Evolutionary conservation across 2,797 vertebrate species (phyloP).

Genomic region (Strix occidentalis): DNA sequence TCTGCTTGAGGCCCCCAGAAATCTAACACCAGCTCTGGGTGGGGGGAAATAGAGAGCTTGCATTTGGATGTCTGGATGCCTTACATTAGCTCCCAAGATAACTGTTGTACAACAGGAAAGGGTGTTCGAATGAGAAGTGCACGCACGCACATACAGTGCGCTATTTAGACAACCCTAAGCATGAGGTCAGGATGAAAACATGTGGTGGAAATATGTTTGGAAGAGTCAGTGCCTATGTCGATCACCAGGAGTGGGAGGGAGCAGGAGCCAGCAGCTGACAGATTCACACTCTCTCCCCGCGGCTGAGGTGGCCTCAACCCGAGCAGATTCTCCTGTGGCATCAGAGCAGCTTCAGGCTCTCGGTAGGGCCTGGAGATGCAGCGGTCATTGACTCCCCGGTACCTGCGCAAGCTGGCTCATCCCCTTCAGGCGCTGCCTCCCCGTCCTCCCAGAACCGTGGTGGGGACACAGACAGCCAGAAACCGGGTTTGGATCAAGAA

Average conservation of each 20-base stretch:
- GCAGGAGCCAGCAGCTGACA: constrained; percentile 48
- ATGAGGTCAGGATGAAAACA: constrained; percentile 68
- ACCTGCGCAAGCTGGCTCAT: neutral
- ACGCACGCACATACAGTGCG: constrained; percentile 54
- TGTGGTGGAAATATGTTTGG: constrained; percentile 75
- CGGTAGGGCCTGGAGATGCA: neutral
- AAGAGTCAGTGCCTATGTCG: constrained; percentile 38
- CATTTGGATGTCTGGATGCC: neutral
- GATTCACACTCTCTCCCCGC: constrained; percentile 1
- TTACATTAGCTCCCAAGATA: constrained; percentile 47
- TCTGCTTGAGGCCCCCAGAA: neutral
- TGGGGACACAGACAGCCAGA: neutral
- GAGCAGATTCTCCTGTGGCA: constrained; percentile 19
- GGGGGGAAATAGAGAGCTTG: neutral
- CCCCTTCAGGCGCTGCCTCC: neutral
- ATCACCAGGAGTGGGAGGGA: constrained; percentile 54
- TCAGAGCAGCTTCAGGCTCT: neutral
- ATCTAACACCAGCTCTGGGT: neutral
- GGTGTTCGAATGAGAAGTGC: constrained; percentile 45
- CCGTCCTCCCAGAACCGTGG: neutral
- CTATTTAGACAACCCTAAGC: constrained; percentile 62
- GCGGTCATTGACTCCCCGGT: neutral
- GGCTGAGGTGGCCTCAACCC: neutral
- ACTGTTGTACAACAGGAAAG: constrained; percentile 50
- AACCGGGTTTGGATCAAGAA: constrained; percentile 42